These are phyloP conservation scores for Lacerta viridis DNA, from an alignment of 2,797 vertebrate genomes.

Conservation along the genomic window DNA sequence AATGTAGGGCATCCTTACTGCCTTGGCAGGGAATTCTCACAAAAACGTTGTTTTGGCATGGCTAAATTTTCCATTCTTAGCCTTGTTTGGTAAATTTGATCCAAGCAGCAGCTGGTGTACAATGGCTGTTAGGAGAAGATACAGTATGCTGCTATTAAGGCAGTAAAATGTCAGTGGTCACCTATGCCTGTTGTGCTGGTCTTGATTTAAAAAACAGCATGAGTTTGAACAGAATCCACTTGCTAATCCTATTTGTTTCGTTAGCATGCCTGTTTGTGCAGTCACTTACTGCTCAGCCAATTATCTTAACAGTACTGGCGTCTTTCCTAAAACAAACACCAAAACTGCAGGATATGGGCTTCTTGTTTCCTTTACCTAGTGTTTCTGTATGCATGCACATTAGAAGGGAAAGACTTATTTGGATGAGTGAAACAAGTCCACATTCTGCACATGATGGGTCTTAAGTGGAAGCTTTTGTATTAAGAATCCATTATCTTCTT, in stretches of 20 bases:
- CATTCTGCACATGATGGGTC: conserved; percentile 18
- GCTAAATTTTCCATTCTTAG: conserved; percentile 15
- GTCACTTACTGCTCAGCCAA: background rate
- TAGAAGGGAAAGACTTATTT: conserved; percentile 16
- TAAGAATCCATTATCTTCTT: background rate
- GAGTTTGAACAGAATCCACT: conserved; percentile 45
- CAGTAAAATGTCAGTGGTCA: background rate
- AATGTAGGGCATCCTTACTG: conserved; percentile 16
- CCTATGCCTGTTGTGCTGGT: conserved; percentile 17
- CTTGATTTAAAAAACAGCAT: conserved; percentile 6
- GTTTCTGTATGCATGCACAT: conserved; percentile 16
- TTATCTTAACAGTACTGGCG: conserved; percentile 27
- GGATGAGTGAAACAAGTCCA: rapidly evolving
- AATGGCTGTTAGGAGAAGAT: background rate
- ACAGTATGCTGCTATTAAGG: background rate
- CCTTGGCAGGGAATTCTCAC: background rate
- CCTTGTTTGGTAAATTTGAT: background rate
- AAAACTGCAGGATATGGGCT: conserved; percentile 18
- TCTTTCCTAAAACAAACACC: conserved; percentile 9
- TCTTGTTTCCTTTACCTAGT: conserved; percentile 27
- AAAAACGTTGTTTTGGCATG: background rate
- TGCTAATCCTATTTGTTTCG: conserved; percentile 17
- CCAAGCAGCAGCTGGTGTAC: background rate
- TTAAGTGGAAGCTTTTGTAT: background rate
- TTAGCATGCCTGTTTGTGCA: background rate